Evolutionary conservation across 2,888 invertebrate genomes (phyloP), one percentile per base, ranked within the genome.

Genomic region (Acleris cristana): DNA sequence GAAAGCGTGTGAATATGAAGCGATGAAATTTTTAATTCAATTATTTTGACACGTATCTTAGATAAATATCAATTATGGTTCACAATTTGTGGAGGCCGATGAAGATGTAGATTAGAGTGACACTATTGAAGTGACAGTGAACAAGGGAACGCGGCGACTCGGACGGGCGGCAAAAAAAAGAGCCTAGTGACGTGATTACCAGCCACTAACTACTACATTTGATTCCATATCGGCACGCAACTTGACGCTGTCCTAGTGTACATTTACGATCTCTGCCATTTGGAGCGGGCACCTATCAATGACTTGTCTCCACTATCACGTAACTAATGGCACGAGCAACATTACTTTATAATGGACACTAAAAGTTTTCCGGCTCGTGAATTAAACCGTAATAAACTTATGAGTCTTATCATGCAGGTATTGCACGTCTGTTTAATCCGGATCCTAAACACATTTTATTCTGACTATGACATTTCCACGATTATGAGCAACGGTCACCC

Each of bases 171-270:
- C 62, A 76, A 82, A 86, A 85, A 87, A 85, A 76, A 76, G 74
- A 79, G 71, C 77, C 79, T 70, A 69, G 75, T 76, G 79, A 80
- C 66, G 69, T 54, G 74, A 88, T 86, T 83, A 85, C 87, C 78
- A 79, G 81, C 75, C 76, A 71, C 74, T 72, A 74, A 75, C 72
- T 73, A 70, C 70, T 72, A 72, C 73, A 65, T 74, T 75, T 77
- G 86, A 84, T 83, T 78, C 80, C 78, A 82, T 82, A 85, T 86
- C 87, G 80, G 86, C 90, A 90, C 87, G 90, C 89, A 78, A 89
- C 82, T 87, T 88, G 87, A 89, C 84, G 82, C 81, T 75, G 77
- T 76, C 82, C 84, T 83, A 83, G 84, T 81, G 76, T 77, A 79
- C 82, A 86, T 86, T 86, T 81, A 83, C 82, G 85, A 87, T 82